phyloP scores from a whole-genome alignment of 2,888 invertebrate species.

The Macrophya annulata region DNA sequence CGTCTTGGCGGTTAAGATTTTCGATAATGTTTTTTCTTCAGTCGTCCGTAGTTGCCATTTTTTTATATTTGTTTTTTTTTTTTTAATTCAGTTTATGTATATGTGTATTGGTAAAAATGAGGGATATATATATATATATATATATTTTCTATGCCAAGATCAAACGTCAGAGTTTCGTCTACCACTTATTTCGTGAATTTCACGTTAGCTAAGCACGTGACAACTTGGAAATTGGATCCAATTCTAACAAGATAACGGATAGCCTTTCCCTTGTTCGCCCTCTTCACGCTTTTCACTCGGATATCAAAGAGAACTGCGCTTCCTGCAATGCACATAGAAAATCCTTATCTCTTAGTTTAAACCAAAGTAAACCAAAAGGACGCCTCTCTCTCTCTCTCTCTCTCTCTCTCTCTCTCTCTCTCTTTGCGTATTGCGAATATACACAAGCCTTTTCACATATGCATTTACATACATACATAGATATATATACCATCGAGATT shows the following conservation, averaged over 20 bases:
- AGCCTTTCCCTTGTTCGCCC: constrained; percentile 33
- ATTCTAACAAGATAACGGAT: constrained; percentile 48
- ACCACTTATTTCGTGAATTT: constrained; percentile 32
- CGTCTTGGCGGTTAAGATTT: background rate
- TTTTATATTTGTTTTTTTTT: background rate
- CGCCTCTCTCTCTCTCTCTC: constrained; percentile 12
- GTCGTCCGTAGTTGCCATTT: background rate
- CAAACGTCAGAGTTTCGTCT: constrained; percentile 25
- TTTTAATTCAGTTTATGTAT: background rate
- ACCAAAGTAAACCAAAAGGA: constrained; percentile 60
- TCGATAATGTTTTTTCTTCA: background rate
- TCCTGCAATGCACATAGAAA: constrained; percentile 29
- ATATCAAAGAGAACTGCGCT: constrained; percentile 46
- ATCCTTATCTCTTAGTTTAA: constrained; percentile 55
- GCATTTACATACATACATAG: background rate
- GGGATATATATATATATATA: too few relatives aligned
- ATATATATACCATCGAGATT: background rate
- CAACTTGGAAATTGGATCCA: constrained; percentile 50
- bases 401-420: constrained; percentile 24
- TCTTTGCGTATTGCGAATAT: background rate
- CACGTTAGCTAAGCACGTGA: constrained; percentile 50
- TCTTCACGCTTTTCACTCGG: constrained; percentile 12
- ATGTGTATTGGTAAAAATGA: background rate
- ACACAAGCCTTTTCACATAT: background rate
- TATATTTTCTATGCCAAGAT: background rate